phyloP scores from a whole-genome alignment of 2,888 invertebrate species.

The Euclidia mi region DNA sequence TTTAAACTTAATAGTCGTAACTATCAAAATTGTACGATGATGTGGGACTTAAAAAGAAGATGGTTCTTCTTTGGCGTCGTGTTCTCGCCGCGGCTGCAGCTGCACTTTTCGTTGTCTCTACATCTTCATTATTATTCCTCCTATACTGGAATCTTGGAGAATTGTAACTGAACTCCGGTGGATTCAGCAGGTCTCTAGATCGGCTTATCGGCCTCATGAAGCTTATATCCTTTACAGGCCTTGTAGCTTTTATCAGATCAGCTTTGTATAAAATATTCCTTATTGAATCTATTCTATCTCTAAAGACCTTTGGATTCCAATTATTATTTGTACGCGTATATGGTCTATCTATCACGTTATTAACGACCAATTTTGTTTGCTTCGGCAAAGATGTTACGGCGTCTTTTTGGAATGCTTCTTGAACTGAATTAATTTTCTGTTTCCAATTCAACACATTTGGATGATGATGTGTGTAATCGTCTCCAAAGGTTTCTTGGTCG shows the following conservation, averaged over 20 bases:
- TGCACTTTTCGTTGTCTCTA: not conserved
- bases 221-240: not conserved
- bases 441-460: slow-evolving; percentile 51
- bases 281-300: slow-evolving; percentile 64
- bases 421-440: slow-evolving; percentile 55
- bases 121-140: slow-evolving; percentile 4
- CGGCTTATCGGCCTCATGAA: not conserved
- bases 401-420: slow-evolving; percentile 12
- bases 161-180: too few species aligned
- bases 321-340: slow-evolving; percentile 26
- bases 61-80: slow-evolving; percentile 65
- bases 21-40: slow-evolving; percentile 68
- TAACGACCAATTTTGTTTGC: slow-evolving; percentile 27
- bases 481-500: slow-evolving; percentile 54
- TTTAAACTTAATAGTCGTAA: slow-evolving; percentile 22
- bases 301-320: slow-evolving; percentile 58
- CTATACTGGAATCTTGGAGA: slow-evolving; percentile 41
- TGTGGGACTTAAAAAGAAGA: slow-evolving; percentile 83
- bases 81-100: slow-evolving; percentile 28
- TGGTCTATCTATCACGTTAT: slow-evolving; percentile 52
- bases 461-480: slow-evolving; percentile 47
- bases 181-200: slow-evolving; percentile 37
- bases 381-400: slow-evolving; percentile 10
- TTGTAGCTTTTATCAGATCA: slow-evolving; percentile 41
- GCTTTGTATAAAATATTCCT: slow-evolving; percentile 59